These are phyloP conservation scores for Probosciger aterrimus DNA, from an alignment of 2,113 vertebrate species.

Conservation along the genomic window DNA sequence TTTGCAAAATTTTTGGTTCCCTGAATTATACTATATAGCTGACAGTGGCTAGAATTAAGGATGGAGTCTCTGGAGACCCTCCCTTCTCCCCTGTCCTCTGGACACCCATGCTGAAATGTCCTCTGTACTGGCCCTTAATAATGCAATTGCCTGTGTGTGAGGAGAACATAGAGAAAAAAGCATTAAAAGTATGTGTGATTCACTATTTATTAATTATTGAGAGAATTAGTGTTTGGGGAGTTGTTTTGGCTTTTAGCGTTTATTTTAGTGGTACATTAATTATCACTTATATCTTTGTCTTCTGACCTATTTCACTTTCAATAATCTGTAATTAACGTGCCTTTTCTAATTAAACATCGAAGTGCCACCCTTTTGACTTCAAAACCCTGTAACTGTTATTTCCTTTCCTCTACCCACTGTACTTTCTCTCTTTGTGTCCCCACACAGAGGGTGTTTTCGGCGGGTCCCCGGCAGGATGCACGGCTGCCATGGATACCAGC, in stretches of 20 bases:
- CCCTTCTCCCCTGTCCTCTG: not conserved
- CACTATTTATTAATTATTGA: not conserved
- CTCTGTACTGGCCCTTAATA: not conserved
- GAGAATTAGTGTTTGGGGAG: not conserved
- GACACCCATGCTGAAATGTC: not conserved
- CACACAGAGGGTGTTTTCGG: not conserved
- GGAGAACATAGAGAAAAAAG: not conserved
- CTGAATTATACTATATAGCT: not conserved
- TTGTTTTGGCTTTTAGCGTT: not conserved
- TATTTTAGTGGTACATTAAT: not conserved
- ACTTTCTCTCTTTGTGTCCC: not conserved
- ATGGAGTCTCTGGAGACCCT: not conserved
- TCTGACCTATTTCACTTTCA: not conserved
- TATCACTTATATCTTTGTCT: not conserved
- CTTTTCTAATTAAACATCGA: not conserved
- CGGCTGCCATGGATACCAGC: constrained; percentile 69
- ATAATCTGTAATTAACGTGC: not conserved
- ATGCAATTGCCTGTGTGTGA: not conserved
- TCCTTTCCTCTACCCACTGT: not conserved
- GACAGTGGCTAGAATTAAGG: not conserved
- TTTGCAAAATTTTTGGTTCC: not conserved
- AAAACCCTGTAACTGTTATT: not conserved
- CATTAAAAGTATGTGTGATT: not conserved
- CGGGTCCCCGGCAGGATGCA: not conserved
- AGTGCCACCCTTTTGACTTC: not conserved